phyloP scores from a whole-genome alignment of 2,888 invertebrate genomes.

The Caenorhabditis virilis region DNA sequence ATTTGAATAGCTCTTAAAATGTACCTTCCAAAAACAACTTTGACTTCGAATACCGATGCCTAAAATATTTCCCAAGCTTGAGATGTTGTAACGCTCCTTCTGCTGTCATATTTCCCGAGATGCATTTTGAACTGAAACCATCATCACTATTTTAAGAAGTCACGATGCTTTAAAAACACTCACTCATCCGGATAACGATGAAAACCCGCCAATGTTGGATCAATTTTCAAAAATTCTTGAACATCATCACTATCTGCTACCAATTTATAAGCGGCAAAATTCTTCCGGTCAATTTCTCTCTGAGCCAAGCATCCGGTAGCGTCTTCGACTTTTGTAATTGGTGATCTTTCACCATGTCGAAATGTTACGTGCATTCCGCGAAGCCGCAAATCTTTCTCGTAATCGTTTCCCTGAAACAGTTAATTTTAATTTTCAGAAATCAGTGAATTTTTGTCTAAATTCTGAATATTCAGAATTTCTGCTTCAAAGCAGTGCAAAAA shows the following conservation, averaged over 20 bases:
- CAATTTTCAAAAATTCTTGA: constrained; percentile 40
- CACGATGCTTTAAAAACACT: constrained; percentile 2
- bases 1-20: not conserved
- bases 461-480: not conserved
- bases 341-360: constrained; percentile 39
- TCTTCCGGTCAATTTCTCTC: constrained; percentile 40
- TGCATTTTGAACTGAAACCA: constrained; percentile 48
- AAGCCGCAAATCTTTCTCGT: constrained; percentile 29
- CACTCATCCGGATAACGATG: constrained; percentile 41
- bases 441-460: constrained; percentile 1
- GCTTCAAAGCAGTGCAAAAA: too few species aligned
- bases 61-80: constrained; percentile 78
- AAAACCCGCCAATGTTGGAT: constrained; percentile 27
- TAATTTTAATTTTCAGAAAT: not conserved
- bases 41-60: constrained; percentile 67
- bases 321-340: constrained; percentile 25
- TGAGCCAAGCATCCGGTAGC: constrained; percentile 44
- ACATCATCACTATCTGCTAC: constrained; percentile 45
- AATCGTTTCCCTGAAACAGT: constrained; percentile 22
- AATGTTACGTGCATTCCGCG: constrained; percentile 51
- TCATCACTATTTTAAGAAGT: not conserved
- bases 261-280: constrained; percentile 38
- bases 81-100: constrained; percentile 83
- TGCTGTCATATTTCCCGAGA: constrained; percentile 78
- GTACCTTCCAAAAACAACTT: constrained; percentile 39